A percentile compares a stretch with the other conserved stretches of the same genome.
Evolutionary conservation across 2,888 invertebrate genomes (phyloP).

Genomic region (Andricus quercusramuli): DNA sequence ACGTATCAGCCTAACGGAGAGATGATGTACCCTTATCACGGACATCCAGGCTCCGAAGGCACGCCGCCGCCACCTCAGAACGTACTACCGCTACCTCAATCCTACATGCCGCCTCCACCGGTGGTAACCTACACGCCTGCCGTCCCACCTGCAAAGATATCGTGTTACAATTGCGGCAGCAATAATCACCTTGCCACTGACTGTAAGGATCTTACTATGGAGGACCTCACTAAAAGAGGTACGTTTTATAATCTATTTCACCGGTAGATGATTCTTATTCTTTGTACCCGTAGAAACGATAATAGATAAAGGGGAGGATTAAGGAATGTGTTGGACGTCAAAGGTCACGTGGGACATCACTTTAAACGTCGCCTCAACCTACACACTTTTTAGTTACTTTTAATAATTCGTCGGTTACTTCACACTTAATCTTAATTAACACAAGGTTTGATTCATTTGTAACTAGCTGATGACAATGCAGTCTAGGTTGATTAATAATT

Average conservation of each 20-base stretch:
- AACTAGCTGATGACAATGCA: too few relatives aligned
- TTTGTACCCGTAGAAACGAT: conserved; percentile 54
- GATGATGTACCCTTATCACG: conserved; percentile 77
- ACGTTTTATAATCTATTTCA: conserved; percentile 47
- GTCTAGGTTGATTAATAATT: too few relatives aligned
- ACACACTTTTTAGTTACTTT: conserved; percentile 41
- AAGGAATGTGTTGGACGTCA: conserved; percentile 59
- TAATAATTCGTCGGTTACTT: not conserved
- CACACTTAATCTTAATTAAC: not conserved
- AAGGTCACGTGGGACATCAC: conserved; percentile 55
- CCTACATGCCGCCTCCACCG: conserved; percentile 73
- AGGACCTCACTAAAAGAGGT: conserved; percentile 87
- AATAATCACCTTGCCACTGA: conserved; percentile 91
- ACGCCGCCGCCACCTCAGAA: conserved; percentile 71
- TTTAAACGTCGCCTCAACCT: conserved; percentile 53
- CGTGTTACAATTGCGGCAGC: conserved; percentile 96
- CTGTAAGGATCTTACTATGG: conserved; percentile 94
- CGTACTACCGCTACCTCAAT: conserved; percentile 63
- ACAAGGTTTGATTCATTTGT: not conserved
- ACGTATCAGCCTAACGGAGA: conserved; percentile 81
- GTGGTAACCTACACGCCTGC: conserved; percentile 78
- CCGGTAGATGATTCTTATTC: conserved; percentile 19
- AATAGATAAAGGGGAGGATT: conserved; percentile 53
- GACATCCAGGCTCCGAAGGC: conserved; percentile 70
- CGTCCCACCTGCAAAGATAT: conserved; percentile 83